These are phyloP conservation scores for Aphelenchoides avenae DNA, from an alignment of 1,140 invertebrate species.

Conservation along the genomic window DNA sequence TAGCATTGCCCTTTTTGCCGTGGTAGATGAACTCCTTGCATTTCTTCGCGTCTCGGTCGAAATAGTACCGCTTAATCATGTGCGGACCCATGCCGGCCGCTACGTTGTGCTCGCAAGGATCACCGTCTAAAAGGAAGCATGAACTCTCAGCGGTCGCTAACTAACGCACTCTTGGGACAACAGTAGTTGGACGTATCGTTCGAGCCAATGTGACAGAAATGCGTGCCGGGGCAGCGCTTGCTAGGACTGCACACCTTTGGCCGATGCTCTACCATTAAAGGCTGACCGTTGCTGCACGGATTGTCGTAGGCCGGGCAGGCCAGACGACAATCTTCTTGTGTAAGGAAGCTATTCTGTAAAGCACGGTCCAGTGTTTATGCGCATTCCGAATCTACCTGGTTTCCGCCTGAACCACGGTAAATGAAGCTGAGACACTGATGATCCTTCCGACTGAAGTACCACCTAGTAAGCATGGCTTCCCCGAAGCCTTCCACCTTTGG, in stretches of 20 bases:
- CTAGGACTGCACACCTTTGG: conserved; percentile 41
- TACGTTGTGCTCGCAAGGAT: conserved; percentile 49
- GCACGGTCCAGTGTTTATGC: conserved; percentile 26
- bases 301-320: conserved; percentile 54
- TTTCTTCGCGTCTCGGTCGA: conserved; percentile 40
- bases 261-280: conserved; percentile 35
- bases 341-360: conserved; percentile 37
- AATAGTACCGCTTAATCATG: conserved; percentile 50
- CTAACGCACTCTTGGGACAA: conserved; percentile 50
- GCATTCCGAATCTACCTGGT: conserved; percentile 47
- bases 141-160: no score
- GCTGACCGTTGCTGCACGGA: conserved; percentile 45
- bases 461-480: conserved; percentile 40
- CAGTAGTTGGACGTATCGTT: conserved; percentile 38
- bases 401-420: conserved; percentile 54
- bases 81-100: conserved; percentile 37
- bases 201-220: conserved; percentile 52
- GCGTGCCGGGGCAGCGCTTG: conserved; percentile 39
- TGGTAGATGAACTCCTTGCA: conserved; percentile 52
- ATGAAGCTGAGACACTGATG: conserved; percentile 52
- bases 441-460: conserved; percentile 46
- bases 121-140: conserved; percentile 48
- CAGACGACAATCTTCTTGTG: conserved; percentile 25
- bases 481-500: conserved; percentile 47
- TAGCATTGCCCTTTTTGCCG: conserved; percentile 52